These are phyloP conservation scores for Zygogramma bicolorata DNA, from an alignment of 2,888 invertebrate genomes.

Conservation along the genomic window DNA sequence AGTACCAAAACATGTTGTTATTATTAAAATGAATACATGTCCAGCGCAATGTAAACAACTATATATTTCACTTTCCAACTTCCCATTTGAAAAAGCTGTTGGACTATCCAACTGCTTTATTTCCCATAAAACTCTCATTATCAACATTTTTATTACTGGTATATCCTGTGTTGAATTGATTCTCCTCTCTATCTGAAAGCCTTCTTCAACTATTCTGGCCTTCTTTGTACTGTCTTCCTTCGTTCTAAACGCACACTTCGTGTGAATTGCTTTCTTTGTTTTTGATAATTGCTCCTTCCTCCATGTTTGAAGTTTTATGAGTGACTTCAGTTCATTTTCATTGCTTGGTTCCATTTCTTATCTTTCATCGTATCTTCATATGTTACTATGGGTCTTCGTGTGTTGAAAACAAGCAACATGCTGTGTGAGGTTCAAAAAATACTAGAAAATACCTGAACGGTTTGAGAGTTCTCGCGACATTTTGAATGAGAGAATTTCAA, in stretches of 20 bases:
- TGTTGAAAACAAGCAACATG: too few species aligned
- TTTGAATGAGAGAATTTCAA: too few species aligned
- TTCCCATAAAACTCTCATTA: slow-evolving; percentile 28
- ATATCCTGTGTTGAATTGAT: slow-evolving; percentile 27
- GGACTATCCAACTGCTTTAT: slow-evolving; percentile 37
- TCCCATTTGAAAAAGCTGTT: slow-evolving; percentile 46
- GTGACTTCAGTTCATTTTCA: slow-evolving; percentile 33
- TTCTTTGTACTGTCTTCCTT: slow-evolving; percentile 34
- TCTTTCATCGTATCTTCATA: slow-evolving; percentile 24
- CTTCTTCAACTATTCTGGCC: slow-evolving; percentile 29
- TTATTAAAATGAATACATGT: slow-evolving; percentile 33
- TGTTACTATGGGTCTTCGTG: slow-evolving; percentile 3
- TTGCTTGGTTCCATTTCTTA: slow-evolving; percentile 16
- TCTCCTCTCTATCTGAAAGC: slow-evolving; percentile 21
- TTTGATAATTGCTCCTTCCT: slow-evolving; percentile 37
- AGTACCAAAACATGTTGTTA: slow-evolving; percentile 42
- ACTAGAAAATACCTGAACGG: too few species aligned
- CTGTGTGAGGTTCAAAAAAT: too few species aligned
- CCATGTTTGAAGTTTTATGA: slow-evolving; percentile 41
- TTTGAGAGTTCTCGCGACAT: too few species aligned
- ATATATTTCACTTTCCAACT: slow-evolving; percentile 36
- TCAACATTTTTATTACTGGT: slow-evolving; percentile 33
- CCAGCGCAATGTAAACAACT: slow-evolving; percentile 23
- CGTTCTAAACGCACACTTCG: slow-evolving; percentile 43
- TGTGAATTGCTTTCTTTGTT: slow-evolving; percentile 39